These are phyloP conservation scores for Oeneis ivallda DNA, from an alignment of 2,888 invertebrate species.

Conservation along the genomic window DNA sequence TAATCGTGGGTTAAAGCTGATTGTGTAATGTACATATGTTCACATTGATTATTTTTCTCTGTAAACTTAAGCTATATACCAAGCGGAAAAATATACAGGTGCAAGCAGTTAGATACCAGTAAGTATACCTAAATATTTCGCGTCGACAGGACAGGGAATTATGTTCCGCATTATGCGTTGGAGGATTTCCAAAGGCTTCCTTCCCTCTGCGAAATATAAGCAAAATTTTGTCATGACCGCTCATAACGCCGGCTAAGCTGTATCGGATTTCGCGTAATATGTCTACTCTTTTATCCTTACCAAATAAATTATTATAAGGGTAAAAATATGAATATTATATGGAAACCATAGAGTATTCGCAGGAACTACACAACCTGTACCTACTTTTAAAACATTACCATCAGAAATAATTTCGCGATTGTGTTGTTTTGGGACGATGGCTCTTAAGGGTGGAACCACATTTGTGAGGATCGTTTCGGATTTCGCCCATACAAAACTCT, in stretches of 20 bases:
- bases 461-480: too few relatives aligned
- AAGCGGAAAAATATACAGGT: constrained; percentile 23
- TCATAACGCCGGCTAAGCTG: constrained; percentile 30
- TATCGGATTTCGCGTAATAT: constrained; percentile 29
- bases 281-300: constrained; percentile 20
- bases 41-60: constrained; percentile 11
- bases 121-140: constrained; percentile 58
- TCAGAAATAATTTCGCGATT: neutral
- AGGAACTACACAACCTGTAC: neutral
- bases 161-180: constrained; percentile 46
- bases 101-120: constrained; percentile 31
- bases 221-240: constrained; percentile 34
- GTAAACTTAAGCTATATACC: constrained; percentile 10
- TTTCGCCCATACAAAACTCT: too few relatives aligned
- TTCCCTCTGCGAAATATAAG: constrained; percentile 53
- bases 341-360: constrained; percentile 1
- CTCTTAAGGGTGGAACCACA: too few relatives aligned
- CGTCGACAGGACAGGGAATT: constrained; percentile 53
- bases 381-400: neutral
- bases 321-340: neutral
- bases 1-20: too few relatives aligned
- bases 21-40: neutral
- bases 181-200: constrained; percentile 58
- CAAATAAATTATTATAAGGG: constrained; percentile 12
- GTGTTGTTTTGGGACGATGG: too few relatives aligned